Base-by-base conservation (phyloP, 2,888 invertebrate species). In the Aquatica leii region DNA sequence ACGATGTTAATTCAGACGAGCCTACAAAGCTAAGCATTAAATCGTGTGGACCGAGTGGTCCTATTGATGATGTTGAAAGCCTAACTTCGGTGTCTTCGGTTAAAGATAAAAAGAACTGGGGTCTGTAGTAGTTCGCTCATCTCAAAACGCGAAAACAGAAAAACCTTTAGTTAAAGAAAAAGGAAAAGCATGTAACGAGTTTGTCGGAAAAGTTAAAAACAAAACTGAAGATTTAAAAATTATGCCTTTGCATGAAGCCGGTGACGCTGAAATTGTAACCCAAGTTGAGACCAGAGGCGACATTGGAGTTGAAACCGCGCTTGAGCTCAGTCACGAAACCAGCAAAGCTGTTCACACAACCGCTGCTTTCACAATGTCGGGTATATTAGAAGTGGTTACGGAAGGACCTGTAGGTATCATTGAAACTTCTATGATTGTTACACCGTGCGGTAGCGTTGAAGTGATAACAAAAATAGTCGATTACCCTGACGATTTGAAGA, bases 371-470 rank as follows among this genome's bases (percentile, higher is more conserved):
- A 78, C 79, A n/a, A 67, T 66, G 35, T 76, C 77, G n/a, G 81
- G 81, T 18, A 74, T 73, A 35, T 62, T 82, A 37, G 80, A 81
- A 67, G 76, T 82, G 1, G 72, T 74, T 2, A 81, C 81, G 0
- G 79, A 81, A 73, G 80, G 80, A 18, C 79, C 80, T 0, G 73
- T 69, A n/a, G 81, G 81, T 43, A 53, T 74, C 2, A 78, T 82
- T 59, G 79, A 79, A 68, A 81, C 81, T 5, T 76, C 74, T 6
- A 59, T 82, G 65, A 73, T 73, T 11, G 74, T 79, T 58, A 77
- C 76, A 0, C 72, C 75, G 11, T 77, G 76, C 2, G 82, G 82
- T 31, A 77, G 78, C 55, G 76, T 82, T 35, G 78, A 81, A 70
- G 77, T 82, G 15, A 56, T 72, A 1, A 78, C 79, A 1, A 75